phyloP scores from a whole-genome alignment of 1,140 invertebrate genomes.

The Heliothis subflexa region DNA sequence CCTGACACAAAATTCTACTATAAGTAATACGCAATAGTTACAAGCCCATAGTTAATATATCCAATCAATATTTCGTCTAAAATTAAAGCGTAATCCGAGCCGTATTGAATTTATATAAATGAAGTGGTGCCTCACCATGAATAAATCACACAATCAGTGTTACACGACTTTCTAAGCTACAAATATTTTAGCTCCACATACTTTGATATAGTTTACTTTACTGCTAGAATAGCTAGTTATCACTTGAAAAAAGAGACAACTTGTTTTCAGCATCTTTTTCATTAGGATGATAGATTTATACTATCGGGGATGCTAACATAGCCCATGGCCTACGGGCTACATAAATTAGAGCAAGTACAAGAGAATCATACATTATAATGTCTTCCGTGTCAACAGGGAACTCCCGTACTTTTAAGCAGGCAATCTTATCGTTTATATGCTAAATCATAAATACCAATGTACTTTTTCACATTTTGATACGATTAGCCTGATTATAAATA shows the following conservation, averaged over 20 bases:
- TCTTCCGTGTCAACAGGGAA: not conserved
- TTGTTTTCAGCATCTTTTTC: too few species aligned
- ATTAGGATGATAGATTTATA: too few species aligned
- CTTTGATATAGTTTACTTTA: too few species aligned
- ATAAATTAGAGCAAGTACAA: too few species aligned
- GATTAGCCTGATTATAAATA: not conserved
- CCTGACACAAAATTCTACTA: not conserved
- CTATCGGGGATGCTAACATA: too few species aligned
- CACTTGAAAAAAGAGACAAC: too few species aligned
- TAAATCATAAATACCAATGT: not conserved
- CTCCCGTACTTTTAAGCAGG: not conserved
- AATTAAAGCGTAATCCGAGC: not conserved
- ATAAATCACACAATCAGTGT: not conserved
- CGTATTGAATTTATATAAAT: conserved; percentile 9
- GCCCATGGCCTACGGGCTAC: too few species aligned
- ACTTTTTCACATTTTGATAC: not conserved
- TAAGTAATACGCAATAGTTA: too few species aligned
- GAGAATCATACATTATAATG: not conserved
- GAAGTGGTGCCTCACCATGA: not conserved
- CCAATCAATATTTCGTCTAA: not conserved
- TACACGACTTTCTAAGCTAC: not conserved
- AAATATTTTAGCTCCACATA: too few species aligned
- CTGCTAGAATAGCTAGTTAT: too few species aligned
- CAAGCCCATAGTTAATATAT: not conserved
- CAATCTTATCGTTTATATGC: not conserved